Percentiles rank a stretch among this genome's conserved stretches.
Evolutionary conservation across 2,888 invertebrate species (phyloP).

Genomic region (Smittia sp.): DNA sequence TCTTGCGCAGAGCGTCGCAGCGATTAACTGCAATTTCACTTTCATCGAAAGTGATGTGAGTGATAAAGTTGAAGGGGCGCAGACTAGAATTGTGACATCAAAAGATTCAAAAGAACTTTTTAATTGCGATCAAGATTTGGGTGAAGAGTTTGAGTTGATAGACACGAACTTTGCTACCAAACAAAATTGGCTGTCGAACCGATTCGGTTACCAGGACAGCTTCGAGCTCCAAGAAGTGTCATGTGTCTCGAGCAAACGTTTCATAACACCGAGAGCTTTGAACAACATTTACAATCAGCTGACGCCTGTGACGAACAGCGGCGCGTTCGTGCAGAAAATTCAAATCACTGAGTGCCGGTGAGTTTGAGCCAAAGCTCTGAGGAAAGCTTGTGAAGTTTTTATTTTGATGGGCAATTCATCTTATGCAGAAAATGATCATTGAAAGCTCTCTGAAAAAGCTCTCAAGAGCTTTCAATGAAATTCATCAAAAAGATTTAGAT

Average conservation of each 20-base stretch:
- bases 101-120: not conserved
- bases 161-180: not conserved
- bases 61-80: not conserved
- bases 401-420: no score
- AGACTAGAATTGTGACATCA: not conserved
- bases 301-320: not conserved
- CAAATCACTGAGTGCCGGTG: constrained; percentile 7
- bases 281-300: not conserved
- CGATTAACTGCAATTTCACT: not conserved
- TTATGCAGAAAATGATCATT: no score
- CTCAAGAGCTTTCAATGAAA: no score
- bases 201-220: not conserved
- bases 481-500: no score
- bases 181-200: not conserved
- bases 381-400: not conserved
- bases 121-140: not conserved
- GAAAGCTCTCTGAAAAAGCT: not conserved
- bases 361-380: not conserved
- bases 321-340: not conserved
- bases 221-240: not conserved
- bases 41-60: not conserved
- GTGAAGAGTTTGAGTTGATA: not conserved
- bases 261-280: not conserved
- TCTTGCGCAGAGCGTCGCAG: not conserved
- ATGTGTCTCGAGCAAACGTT: not conserved